Conservation (phyloP, 2,113 vertebrate genomes). For the Calypte anna region DNA sequence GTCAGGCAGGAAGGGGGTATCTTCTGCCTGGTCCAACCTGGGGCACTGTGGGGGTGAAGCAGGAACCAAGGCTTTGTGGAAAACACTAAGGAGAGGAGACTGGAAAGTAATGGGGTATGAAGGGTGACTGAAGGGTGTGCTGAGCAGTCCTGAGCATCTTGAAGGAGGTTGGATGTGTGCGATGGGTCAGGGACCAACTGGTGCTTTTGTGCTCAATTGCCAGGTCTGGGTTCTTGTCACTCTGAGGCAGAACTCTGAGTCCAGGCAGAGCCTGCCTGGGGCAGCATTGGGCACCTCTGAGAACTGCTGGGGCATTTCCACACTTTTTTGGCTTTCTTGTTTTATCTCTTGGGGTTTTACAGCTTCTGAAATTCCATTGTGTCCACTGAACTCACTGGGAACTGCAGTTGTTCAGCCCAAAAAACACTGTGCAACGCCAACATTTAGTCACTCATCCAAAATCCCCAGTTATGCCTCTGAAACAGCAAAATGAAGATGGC, state of each 20-base stretch:
- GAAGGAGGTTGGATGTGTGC: neutral
- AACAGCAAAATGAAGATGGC: neutral
- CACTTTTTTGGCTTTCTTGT: neutral
- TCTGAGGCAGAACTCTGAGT: neutral
- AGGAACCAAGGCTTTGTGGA: neutral
- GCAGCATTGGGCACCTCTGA: rapidly evolving
- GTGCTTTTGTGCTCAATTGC: neutral
- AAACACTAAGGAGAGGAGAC: neutral
- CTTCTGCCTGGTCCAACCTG: neutral
- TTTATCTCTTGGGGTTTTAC: neutral
- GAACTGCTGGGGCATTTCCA: neutral
- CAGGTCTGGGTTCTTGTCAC: neutral
- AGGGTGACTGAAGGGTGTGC: neutral
- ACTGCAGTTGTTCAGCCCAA: neutral
- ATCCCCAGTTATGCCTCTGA: neutral
- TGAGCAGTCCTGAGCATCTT: neutral
- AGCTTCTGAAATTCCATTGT: neutral
- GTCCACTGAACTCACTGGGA: neutral
- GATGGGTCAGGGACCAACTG: neutral
- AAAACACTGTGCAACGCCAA: rapidly evolving
- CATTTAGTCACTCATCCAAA: neutral
- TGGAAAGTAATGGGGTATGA: neutral
- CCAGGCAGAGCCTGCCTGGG: neutral
- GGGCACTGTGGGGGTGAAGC: neutral
- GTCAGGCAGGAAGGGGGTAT: neutral